Evolutionary conservation across 2,888 invertebrate genomes (phyloP).

Genomic region (Tenthredo mesomela): DNA sequence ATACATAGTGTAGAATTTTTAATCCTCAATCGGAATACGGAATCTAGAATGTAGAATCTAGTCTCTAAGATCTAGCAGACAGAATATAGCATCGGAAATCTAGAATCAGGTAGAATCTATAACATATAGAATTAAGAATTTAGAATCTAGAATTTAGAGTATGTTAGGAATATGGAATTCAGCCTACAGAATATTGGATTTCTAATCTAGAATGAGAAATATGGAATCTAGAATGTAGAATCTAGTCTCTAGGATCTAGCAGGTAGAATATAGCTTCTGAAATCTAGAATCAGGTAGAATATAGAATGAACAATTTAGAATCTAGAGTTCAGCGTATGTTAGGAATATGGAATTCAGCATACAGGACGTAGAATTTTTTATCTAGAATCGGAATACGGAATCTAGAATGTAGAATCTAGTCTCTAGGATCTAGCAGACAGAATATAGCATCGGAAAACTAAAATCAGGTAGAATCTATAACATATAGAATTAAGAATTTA

Average conservation of each 20-base stretch:
- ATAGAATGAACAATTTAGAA: not conserved
- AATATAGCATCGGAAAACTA: too few relatives aligned
- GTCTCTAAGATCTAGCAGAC: not conserved
- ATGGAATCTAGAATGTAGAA: not conserved
- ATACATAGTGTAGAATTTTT: not conserved
- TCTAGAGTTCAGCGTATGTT: not conserved
- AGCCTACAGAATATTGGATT: too few relatives aligned
- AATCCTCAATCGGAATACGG: not conserved
- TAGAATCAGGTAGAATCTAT: too few relatives aligned
- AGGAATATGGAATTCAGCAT: too few relatives aligned
- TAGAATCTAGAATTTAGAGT: not conserved
- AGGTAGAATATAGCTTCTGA: not conserved
- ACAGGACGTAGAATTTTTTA: not conserved
- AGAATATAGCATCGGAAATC: not conserved
- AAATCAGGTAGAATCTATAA: not conserved
- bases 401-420: not conserved
- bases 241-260: not conserved
- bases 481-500: too few relatives aligned
- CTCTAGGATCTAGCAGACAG: not conserved
- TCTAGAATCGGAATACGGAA: not conserved
- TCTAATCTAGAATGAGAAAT: too few relatives aligned
- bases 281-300: not conserved
- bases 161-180: too few relatives aligned
- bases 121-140: too few relatives aligned
- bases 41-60: constrained; percentile 16